Percentiles rank a stretch among this genome's conserved stretches.
Conservation (phyloP, 2,797 vertebrate genomes). For the Pachyuromys duprasi region DNA sequence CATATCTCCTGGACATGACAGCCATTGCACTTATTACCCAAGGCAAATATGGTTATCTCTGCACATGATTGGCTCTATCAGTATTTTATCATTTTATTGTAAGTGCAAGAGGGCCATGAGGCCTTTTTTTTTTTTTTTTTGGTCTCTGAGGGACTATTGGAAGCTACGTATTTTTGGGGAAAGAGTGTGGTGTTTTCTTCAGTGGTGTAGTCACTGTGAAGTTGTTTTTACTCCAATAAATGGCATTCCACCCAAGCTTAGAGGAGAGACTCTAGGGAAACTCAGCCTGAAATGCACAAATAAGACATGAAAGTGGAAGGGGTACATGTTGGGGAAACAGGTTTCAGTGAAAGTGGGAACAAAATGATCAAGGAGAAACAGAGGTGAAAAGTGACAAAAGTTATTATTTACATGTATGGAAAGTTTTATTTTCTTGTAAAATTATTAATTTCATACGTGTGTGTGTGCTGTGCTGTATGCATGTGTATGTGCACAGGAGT, state of each 20-base stretch:
- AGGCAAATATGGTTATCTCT: neutral
- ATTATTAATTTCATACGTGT: neutral
- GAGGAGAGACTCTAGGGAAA: neutral
- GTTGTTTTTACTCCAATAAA: neutral
- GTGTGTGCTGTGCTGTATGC: neutral
- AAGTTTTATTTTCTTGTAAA: neutral
- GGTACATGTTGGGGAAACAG: neutral
- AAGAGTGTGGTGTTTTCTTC: neutral
- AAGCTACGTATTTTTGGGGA: neutral
- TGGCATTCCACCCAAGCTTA: neutral
- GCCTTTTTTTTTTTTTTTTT: neutral
- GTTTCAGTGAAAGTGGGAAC: neutral
- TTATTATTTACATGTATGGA: neutral
- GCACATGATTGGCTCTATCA: neutral
- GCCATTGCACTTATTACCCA: neutral
- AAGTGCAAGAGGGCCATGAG: neutral
- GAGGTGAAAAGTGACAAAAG: neutral
- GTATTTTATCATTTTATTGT: neutral
- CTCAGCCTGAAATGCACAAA: no score
- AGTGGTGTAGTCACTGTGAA: neutral
- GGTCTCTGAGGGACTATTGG: neutral
- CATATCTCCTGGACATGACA: no score
- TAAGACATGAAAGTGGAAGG: neutral
- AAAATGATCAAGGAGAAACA: neutral
- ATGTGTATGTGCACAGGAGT: neutral